Percentiles rank a stretch among this genome's conserved stretches.
phyloP scores from a whole-genome alignment of 2,113 vertebrate genomes.

The Eclectus roratus region DNA sequence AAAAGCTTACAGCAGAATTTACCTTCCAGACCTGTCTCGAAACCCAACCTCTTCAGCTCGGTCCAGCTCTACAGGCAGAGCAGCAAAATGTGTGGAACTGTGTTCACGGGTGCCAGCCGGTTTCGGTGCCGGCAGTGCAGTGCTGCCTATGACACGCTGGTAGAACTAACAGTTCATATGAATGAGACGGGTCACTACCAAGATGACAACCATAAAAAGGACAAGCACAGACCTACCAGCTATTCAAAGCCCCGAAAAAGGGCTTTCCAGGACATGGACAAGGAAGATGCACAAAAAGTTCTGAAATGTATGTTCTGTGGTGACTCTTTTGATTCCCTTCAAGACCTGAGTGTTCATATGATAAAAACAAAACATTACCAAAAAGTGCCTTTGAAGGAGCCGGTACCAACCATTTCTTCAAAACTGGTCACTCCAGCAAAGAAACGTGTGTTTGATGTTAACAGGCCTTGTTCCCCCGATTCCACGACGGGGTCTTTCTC shows the following conservation, averaged over 20 bases:
- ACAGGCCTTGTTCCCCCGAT: slow-evolving; percentile 93
- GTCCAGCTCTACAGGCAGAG: slow-evolving; percentile 95
- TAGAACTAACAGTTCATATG: slow-evolving; percentile 96
- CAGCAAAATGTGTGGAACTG: slow-evolving; percentile 86
- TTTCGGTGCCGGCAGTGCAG: slow-evolving; percentile 97
- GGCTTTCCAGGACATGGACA: slow-evolving; percentile 94
- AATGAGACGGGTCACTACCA: slow-evolving; percentile 96
- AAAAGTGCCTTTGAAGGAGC: slow-evolving; percentile 99
- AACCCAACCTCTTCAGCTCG: slow-evolving; percentile 95
- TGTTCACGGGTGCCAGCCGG: slow-evolving; percentile 94
- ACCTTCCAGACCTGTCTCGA: slow-evolving; percentile 84
- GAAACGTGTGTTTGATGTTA: slow-evolving; percentile 91
- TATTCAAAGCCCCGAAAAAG: slow-evolving; percentile 93
- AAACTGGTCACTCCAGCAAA: slow-evolving; percentile 92
- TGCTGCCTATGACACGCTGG: slow-evolving; percentile 94
- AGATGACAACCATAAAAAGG: slow-evolving; percentile 94
- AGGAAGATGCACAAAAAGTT: slow-evolving; percentile 96
- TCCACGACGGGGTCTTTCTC: slow-evolving; percentile 89
- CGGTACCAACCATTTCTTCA: slow-evolving; percentile 90
- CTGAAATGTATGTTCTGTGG: slow-evolving; percentile 99
- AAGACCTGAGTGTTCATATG: slow-evolving; percentile 98
- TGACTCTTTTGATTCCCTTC: slow-evolving; percentile 96
- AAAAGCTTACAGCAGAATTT: slow-evolving; percentile 93
- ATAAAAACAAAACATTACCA: slow-evolving; percentile 99
- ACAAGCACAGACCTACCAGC: slow-evolving; percentile 85